phyloP scores from a whole-genome alignment of 2,888 invertebrate genomes.

The Danaus chrysippus region DNA sequence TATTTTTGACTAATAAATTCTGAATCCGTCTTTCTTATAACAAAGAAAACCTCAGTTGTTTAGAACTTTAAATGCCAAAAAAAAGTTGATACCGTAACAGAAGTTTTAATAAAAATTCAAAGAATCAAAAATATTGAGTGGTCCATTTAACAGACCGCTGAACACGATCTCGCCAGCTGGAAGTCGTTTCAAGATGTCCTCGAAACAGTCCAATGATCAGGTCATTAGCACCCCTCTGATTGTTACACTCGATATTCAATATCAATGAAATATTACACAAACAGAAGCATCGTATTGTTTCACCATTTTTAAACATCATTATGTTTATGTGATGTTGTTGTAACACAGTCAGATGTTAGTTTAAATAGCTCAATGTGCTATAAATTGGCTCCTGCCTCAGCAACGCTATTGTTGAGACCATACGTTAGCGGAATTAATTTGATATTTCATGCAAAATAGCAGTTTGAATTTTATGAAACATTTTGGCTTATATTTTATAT shows the following conservation, averaged over 20 bases:
- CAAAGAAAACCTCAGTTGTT: too few relatives aligned
- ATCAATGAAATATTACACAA: constrained; percentile 8
- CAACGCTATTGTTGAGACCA: not conserved
- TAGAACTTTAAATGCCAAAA: too few relatives aligned
- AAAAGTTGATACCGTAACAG: not conserved
- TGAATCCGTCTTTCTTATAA: not conserved
- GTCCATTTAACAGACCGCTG: not conserved
- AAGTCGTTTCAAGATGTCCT: constrained; percentile 5
- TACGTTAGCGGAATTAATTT: not conserved
- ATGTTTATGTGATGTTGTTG: not conserved
- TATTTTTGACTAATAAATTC: not conserved
- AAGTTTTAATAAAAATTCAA: not conserved
- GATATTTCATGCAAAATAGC: not conserved
- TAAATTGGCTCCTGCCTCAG: not conserved
- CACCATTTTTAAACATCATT: not conserved
- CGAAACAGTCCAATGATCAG: constrained; percentile 10
- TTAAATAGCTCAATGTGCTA: not conserved
- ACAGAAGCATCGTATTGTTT: not conserved
- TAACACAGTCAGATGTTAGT: not conserved
- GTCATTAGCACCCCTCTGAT: constrained; percentile 10
- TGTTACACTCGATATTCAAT: not conserved
- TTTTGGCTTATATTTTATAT: not conserved
- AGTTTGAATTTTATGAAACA: not conserved
- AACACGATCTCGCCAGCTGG: constrained; percentile 2
- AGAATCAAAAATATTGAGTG: constrained; percentile 5